Conservation (phyloP, 2,797 vertebrate species). For the Ficedula albicollis region DNA sequence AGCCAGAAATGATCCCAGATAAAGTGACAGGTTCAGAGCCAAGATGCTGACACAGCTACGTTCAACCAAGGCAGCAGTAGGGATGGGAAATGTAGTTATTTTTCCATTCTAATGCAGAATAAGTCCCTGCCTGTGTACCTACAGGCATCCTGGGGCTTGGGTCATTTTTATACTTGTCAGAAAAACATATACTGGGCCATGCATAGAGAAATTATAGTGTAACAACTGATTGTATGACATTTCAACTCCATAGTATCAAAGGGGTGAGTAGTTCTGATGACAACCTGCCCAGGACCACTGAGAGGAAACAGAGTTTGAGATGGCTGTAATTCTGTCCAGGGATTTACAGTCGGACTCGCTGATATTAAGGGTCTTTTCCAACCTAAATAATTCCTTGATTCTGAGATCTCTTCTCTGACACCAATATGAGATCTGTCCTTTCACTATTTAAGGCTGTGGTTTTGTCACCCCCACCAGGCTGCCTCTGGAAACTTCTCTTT, state of each 20-base stretch:
- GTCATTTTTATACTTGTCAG: not conserved
- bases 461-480: conserved; percentile 24
- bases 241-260: not conserved
- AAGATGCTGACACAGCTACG: not conserved
- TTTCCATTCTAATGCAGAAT: not conserved
- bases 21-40: not conserved
- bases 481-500: not conserved
- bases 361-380: not conserved
- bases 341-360: not conserved
- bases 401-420: not conserved
- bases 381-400: not conserved
- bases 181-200: not conserved
- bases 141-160: not conserved
- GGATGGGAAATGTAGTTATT: not conserved
- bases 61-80: not conserved
- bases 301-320: not conserved
- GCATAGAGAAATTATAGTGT: not conserved
- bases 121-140: not conserved
- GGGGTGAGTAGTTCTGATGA: not conserved
- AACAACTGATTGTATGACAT: not conserved
- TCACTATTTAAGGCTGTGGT: not conserved
- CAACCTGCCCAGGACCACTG: not conserved
- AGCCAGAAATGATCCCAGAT: not conserved
- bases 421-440: not conserved
- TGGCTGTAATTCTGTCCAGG: not conserved